Percentiles rank a stretch among this genome's conserved stretches.
These are phyloP conservation scores for Agrilus biguttatus DNA, from an alignment of 2,888 invertebrate genomes.

Conservation along the genomic window DNA sequence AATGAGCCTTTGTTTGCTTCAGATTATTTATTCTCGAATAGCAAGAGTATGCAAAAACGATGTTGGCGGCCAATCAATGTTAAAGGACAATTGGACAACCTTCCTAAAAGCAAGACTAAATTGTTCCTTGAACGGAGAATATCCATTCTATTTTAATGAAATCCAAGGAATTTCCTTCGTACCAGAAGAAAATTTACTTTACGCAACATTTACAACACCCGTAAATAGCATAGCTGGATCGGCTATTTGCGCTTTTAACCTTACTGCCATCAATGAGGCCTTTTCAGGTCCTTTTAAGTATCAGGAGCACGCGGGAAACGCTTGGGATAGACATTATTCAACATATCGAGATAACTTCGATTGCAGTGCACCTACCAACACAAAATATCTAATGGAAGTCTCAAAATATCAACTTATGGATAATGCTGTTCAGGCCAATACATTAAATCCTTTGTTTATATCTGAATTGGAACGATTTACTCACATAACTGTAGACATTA, in stretches of 20 bases:
- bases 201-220: slow-evolving; percentile 75
- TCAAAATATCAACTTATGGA: slow-evolving; percentile 80
- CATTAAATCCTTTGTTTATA: slow-evolving; percentile 53
- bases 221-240: slow-evolving; percentile 82
- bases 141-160: slow-evolving; percentile 79
- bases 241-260: slow-evolving; percentile 81
- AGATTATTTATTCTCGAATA: slow-evolving; percentile 80
- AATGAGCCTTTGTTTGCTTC: slow-evolving; percentile 15
- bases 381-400: slow-evolving; percentile 39
- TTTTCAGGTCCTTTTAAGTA: slow-evolving; percentile 80
- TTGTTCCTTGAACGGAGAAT: slow-evolving; percentile 71
- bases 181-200: slow-evolving; percentile 60
- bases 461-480: slow-evolving; percentile 57
- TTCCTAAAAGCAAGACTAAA: slow-evolving; percentile 75
- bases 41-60: slow-evolving; percentile 88
- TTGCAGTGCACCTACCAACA: slow-evolving; percentile 32
- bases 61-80: slow-evolving; percentile 56
- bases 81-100: slow-evolving; percentile 83
- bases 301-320: slow-evolving; percentile 58
- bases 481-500: slow-evolving; percentile 69
- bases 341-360: slow-evolving; percentile 45
- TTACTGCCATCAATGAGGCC: slow-evolving; percentile 63
- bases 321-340: slow-evolving; percentile 58
- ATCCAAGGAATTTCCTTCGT: slow-evolving; percentile 74
- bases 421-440: slow-evolving; percentile 63